phyloP scores from a whole-genome alignment of 1,140 invertebrate genomes.

The Hesperophylax magnus region DNA sequence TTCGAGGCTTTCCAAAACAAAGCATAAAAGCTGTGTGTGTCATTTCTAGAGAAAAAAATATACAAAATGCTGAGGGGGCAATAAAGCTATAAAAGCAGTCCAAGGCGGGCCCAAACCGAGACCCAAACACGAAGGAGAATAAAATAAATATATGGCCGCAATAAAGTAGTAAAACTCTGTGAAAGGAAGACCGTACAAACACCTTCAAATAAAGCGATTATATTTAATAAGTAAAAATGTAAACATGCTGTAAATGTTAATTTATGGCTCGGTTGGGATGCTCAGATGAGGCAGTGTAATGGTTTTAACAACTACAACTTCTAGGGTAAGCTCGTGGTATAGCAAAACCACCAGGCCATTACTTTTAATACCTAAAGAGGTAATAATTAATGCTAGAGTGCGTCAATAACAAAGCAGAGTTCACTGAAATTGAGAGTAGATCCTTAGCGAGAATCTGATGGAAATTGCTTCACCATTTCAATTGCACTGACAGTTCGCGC shows the following conservation, averaged over 20 bases:
- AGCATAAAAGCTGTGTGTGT: slow-evolving; percentile 36
- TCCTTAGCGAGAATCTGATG: too few relatives aligned
- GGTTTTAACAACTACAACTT: background rate
- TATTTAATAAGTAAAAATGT: slow-evolving; percentile 59
- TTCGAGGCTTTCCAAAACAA: slow-evolving; percentile 25
- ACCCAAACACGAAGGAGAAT: slow-evolving; percentile 30
- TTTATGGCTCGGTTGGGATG: slow-evolving; percentile 42
- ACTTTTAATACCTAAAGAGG: too few relatives aligned
- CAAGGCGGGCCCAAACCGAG: slow-evolving; percentile 25
- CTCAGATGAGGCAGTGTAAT: background rate
- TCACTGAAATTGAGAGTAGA: too few relatives aligned
- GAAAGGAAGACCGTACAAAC: slow-evolving; percentile 55
- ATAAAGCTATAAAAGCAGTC: slow-evolving; percentile 55
- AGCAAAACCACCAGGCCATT: too few relatives aligned
- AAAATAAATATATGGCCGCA: slow-evolving; percentile 55
- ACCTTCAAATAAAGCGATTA: slow-evolving; percentile 57
- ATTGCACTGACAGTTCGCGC: too few relatives aligned
- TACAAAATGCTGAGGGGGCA: slow-evolving; percentile 47
- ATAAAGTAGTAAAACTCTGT: slow-evolving; percentile 50
- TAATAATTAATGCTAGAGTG: too few relatives aligned
- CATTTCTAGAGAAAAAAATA: slow-evolving; percentile 44
- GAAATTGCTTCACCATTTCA: too few relatives aligned
- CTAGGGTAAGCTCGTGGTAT: background rate
- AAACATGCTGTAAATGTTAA: slow-evolving; percentile 58
- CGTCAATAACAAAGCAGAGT: too few relatives aligned